phyloP scores from a whole-genome alignment of 2,113 vertebrate genomes.

The Sceloporus tristichus region DNA sequence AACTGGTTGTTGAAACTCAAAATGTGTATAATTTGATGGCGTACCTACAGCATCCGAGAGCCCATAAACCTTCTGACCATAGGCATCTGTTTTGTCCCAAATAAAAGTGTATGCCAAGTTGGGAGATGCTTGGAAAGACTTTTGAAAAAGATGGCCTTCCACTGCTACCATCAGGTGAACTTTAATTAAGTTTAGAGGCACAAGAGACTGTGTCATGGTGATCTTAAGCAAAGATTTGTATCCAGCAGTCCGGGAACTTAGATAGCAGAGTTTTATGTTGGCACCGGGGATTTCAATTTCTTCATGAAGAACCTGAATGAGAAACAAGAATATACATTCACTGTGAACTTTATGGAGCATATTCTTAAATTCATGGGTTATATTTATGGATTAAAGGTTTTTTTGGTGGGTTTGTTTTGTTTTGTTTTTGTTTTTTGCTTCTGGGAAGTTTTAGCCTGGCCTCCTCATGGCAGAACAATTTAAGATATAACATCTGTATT shows the following conservation, averaged over 20 bases:
- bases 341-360: background rate
- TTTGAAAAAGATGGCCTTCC: conserved; percentile 98
- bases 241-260: conserved; percentile 93
- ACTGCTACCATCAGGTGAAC: conserved; percentile 98
- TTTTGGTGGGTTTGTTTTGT: background rate
- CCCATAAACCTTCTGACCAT: conserved; percentile 95
- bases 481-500: conserved; percentile 67
- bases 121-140: conserved; percentile 96
- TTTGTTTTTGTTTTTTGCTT: background rate
- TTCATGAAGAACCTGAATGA: conserved; percentile 94
- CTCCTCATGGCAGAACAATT: conserved; percentile 6
- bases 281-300: conserved; percentile 94
- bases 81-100: conserved; percentile 98
- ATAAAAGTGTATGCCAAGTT: conserved; percentile 97
- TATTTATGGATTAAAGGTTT: background rate
- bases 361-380: background rate
- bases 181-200: conserved; percentile 95
- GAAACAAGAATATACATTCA: conserved; percentile 40
- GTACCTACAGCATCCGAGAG: conserved; percentile 96
- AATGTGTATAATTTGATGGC: conserved; percentile 64
- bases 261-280: conserved; percentile 91
- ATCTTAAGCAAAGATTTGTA: conserved; percentile 97
- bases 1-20: background rate
- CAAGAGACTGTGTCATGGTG: conserved; percentile 94
- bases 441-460: conserved; percentile 30